phyloP scores from a whole-genome alignment of 2,888 invertebrate species.

The Drosophila merina region DNA sequence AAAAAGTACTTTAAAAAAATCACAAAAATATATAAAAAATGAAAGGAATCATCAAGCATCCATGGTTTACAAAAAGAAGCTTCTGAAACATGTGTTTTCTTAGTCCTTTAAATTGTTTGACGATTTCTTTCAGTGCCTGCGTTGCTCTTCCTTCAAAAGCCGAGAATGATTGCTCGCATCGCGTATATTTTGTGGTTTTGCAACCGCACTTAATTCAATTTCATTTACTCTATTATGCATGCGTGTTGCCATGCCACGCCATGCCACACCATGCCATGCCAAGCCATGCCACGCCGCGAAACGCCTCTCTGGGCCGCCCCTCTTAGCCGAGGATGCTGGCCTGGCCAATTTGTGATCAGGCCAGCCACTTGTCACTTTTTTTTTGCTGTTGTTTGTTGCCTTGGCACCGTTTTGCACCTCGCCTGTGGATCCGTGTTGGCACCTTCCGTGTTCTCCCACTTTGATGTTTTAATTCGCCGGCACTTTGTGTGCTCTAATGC shows the following conservation, averaged over 20 bases:
- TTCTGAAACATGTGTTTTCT: too few species aligned
- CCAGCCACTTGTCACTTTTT: conserved; percentile 34
- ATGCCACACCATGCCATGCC: conserved; percentile 7
- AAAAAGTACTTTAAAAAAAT: neutral
- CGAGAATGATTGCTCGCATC: conserved; percentile 26
- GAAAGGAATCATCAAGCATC: too few species aligned
- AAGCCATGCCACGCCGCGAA: conserved; percentile 2
- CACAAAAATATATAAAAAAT: neutral
- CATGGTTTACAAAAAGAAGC: too few species aligned
- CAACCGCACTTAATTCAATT: conserved; percentile 63
- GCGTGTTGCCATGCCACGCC: conserved; percentile 28
- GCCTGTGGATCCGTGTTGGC: conserved; percentile 7
- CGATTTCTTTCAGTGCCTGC: neutral
- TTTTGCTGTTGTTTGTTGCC: conserved; percentile 23
- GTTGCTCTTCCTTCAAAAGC: conserved; percentile 4
- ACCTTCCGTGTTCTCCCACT: conserved; percentile 12
- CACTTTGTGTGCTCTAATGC: conserved; percentile 45
- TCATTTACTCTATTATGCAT: conserved; percentile 52
- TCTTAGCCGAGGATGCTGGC: conserved; percentile 28
- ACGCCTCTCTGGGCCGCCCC: conserved; percentile 3
- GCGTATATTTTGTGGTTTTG: conserved; percentile 51
- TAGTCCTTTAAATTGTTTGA: too few species aligned
- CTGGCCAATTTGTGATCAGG: conserved; percentile 44
- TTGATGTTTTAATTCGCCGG: conserved; percentile 29
- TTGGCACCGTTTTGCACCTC: conserved; percentile 27